Conservation (phyloP, 2,113 vertebrate species). For the Menidia beryllina region DNA sequence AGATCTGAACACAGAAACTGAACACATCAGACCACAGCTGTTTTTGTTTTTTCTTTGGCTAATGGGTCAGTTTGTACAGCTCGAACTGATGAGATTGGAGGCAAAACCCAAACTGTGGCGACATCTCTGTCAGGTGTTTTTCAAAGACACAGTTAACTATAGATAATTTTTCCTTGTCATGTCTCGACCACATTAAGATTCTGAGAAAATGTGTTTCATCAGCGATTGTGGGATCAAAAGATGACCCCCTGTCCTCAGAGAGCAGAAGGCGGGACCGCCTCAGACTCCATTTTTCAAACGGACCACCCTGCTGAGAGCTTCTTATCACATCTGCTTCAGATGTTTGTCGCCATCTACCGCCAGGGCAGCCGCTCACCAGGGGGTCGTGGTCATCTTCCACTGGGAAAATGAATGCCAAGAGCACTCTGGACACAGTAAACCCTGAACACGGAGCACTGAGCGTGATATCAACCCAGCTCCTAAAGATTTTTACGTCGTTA, state of each 20-base stretch:
- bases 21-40: too few species aligned
- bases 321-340: slow-evolving; percentile 59
- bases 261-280: slow-evolving; percentile 35
- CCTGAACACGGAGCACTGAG: not conserved
- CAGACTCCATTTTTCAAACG: slow-evolving; percentile 37
- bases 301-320: slow-evolving; percentile 52
- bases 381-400: slow-evolving; percentile 14
- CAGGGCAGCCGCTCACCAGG: slow-evolving; percentile 44
- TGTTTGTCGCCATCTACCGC: slow-evolving; percentile 66
- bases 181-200: slow-evolving; percentile 25
- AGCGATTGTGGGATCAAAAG: slow-evolving; percentile 45
- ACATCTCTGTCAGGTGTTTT: slow-evolving; percentile 4
- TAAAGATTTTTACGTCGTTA: too few species aligned
- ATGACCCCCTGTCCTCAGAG: slow-evolving; percentile 15
- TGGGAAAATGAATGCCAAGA: slow-evolving; percentile 23
- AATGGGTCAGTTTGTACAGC: too few species aligned
- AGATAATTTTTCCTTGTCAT: not conserved
- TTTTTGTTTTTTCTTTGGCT: too few species aligned
- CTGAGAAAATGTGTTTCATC: slow-evolving; percentile 12
- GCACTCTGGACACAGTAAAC: slow-evolving; percentile 6
- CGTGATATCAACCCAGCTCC: not conserved
- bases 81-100: too few species aligned
- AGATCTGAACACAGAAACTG: too few species aligned
- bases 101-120: too few species aligned
- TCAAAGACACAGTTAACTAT: not conserved